These are phyloP conservation scores for Triops longicaudatus DNA, from an alignment of 1,140 invertebrate species.

Conservation along the genomic window DNA sequence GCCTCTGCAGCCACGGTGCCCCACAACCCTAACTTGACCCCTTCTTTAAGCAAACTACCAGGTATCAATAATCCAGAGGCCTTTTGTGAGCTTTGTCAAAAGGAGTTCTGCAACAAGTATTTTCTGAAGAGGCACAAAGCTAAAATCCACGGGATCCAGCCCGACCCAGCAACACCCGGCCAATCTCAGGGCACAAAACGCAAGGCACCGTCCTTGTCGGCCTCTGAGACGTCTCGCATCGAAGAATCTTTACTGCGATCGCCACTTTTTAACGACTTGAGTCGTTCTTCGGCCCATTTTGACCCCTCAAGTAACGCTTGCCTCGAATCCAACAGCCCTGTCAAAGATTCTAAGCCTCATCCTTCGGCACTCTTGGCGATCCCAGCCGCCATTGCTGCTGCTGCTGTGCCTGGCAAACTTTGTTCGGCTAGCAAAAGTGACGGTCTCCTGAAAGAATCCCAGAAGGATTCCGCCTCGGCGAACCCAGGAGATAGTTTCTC, in stretches of 20 bases:
- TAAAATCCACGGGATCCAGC: slow-evolving; percentile 47
- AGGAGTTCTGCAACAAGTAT: slow-evolving; percentile 64
- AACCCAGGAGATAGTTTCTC: neutral
- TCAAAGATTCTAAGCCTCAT: slow-evolving; percentile 6
- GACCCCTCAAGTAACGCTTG: slow-evolving; percentile 30
- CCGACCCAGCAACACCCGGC: slow-evolving; percentile 31
- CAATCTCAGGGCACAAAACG: slow-evolving; percentile 27
- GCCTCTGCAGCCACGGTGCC: neutral
- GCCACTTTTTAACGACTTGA: slow-evolving; percentile 30
- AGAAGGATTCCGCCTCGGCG: neutral
- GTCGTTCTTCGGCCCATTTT: slow-evolving; percentile 33
- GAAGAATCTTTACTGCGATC: slow-evolving; percentile 31
- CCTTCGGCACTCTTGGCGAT: slow-evolving; percentile 13
- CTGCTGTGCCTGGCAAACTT: slow-evolving; percentile 32
- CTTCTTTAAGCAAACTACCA: slow-evolving; percentile 22
- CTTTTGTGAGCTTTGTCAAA: slow-evolving; percentile 53
- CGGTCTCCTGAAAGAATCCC: slow-evolving; percentile 30
- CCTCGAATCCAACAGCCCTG: neutral
- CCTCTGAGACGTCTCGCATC: slow-evolving; percentile 31
- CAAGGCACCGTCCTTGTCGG: slow-evolving; percentile 29
- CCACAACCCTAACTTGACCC: slow-evolving; percentile 16
- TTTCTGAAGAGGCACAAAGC: slow-evolving; percentile 55
- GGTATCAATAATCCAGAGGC: slow-evolving; percentile 37
- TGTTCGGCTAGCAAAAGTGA: slow-evolving; percentile 40
- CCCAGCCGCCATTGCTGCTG: slow-evolving; percentile 28